Evolutionary conservation across 2,888 invertebrate species (phyloP).

Genomic region (Ophonus ardosiacus): DNA sequence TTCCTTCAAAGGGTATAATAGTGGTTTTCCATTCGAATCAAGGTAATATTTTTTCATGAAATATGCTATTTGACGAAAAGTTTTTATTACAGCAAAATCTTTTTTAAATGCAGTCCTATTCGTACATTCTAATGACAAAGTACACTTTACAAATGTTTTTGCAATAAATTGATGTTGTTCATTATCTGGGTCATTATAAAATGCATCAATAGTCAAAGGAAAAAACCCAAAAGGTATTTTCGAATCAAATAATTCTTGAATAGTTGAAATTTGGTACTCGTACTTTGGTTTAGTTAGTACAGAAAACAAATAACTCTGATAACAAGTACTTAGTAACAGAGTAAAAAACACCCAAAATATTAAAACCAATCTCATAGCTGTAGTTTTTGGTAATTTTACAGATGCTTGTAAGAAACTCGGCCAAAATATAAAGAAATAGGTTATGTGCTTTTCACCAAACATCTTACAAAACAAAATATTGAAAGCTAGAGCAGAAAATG

Average conservation of each 20-base stretch:
- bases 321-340: constrained; percentile 19
- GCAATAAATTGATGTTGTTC: not conserved
- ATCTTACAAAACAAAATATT: not conserved
- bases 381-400: not conserved
- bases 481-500: not conserved
- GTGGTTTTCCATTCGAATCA: constrained; percentile 34
- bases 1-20: not conserved
- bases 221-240: constrained; percentile 17
- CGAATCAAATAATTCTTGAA: constrained; percentile 16
- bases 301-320: constrained; percentile 25
- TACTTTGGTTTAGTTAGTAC: not conserved
- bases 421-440: constrained; percentile 5
- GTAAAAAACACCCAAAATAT: constrained; percentile 14
- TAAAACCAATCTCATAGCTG: not conserved
- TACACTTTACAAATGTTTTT: constrained; percentile 1
- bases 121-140: constrained; percentile 4
- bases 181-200: constrained; percentile 7
- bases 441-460: not conserved
- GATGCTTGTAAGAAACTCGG: not conserved
- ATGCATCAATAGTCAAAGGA: not conserved
- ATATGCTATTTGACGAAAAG: not conserved
- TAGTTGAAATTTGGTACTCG: constrained; percentile 11
- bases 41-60: constrained; percentile 62
- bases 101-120: constrained; percentile 25
- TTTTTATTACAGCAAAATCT: constrained; percentile 35